Percentiles rank a stretch among this genome's conserved stretches.
phyloP scores from a whole-genome alignment of 2,797 vertebrate genomes.

The Mergus octosetaceus region DNA sequence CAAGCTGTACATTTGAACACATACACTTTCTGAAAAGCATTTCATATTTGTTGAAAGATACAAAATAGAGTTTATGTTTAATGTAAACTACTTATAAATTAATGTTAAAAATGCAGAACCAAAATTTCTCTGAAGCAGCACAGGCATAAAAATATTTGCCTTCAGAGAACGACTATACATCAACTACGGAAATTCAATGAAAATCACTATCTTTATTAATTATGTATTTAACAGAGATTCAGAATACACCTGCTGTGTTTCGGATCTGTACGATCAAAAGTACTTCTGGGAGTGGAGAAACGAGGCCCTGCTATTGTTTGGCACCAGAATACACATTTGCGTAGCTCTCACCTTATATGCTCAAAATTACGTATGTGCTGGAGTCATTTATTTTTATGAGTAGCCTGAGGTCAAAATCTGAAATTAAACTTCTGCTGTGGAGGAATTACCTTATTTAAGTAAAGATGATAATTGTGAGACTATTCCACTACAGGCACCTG shows the following conservation, averaged over 20 bases:
- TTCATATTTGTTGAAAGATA: not conserved
- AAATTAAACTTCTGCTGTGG: not conserved
- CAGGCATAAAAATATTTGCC: not conserved
- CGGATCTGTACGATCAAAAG: not conserved
- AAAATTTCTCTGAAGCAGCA: not conserved
- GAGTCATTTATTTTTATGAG: not conserved
- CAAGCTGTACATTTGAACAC: accelerated
- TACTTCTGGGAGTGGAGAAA: not conserved
- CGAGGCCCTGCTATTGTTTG: not conserved
- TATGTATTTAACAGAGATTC: not conserved
- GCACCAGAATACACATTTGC: not conserved
- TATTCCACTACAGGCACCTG: not conserved
- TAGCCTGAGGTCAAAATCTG: not conserved
- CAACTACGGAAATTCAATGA: not conserved
- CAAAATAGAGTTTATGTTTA: not conserved
- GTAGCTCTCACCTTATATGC: not conserved
- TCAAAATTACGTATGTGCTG: accelerated
- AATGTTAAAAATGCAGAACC: not conserved
- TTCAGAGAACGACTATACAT: not conserved
- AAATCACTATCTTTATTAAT: not conserved
- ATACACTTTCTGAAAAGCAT: not conserved
- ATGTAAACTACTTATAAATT: not conserved
- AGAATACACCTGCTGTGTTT: not conserved
- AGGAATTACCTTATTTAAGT: not conserved
- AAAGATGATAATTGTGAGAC: not conserved